Base-by-base conservation (phyloP, 2,797 vertebrate genomes). In the Kryptolebias ocellatus region DNA sequence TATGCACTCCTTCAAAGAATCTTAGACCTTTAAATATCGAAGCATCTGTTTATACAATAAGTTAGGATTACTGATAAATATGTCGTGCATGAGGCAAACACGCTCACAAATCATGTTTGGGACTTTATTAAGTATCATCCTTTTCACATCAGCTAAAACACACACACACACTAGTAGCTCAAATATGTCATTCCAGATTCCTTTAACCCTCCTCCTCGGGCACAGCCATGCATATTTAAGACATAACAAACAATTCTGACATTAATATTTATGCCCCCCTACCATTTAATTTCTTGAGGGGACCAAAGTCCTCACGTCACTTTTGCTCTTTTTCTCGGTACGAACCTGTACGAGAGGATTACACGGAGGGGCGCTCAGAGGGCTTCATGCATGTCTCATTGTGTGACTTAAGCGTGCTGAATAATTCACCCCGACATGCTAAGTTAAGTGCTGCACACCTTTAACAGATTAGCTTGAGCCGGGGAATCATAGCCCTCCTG, bases 261-360 rank as follows among this genome's bases (percentile, higher is more conserved):
- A 88, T 92, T 71, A 92, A 91, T 90, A 92, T 92, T 91, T 72
- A 89, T 83, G 70, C 72, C 59, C 70, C 59, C 61, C 64, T 51
- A 60, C 81, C 66, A 72, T 87, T 87, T 83, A 78, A 67, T 49
- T 39, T 79, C 78, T 82, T 8, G 7, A 15, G 39, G 76, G 66
- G 71, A 76, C 17, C 60, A 6, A 15, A 65, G 74, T 73, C 78
- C 64, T 82, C 70, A 68, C 39, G 18, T 67, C 10, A 44, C 50
- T 31, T 65, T 61, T 0, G 17, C 63, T 59, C 60, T 60, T 59
- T 70, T 60, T 52, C 20, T 54, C 18, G 5, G 31, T 14, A 77
- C 62, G 62, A 78, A 74, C 76, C 70, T 67, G 67, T 71, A 85
- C 83, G 77, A 29, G 67, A 64, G 70, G 63, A 81, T 80, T 68